These are phyloP conservation scores for Scytalopus superciliaris DNA, from an alignment of 2,113 vertebrate genomes.

Conservation along the genomic window DNA sequence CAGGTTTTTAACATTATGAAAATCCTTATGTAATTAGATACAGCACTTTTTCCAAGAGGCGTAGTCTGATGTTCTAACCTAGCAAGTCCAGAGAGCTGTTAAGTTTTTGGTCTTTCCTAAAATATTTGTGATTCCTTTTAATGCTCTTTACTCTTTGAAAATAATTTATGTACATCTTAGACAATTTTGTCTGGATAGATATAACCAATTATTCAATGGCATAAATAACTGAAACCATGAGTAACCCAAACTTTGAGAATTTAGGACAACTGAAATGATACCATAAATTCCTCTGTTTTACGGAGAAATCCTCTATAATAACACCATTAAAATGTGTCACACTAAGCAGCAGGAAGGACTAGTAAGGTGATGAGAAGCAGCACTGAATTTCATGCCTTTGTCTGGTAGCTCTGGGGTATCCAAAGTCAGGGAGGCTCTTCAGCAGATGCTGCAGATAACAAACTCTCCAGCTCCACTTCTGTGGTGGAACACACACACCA, in stretches of 20 bases:
- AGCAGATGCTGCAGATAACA: neutral
- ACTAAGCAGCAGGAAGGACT: neutral
- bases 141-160: neutral
- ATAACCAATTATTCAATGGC: neutral
- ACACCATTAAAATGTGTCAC: neutral
- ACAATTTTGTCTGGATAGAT: neutral
- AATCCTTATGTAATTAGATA: neutral
- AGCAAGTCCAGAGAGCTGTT: neutral
- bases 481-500: neutral
- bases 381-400: neutral
- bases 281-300: neutral
- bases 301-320: neutral
- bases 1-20: rapidly evolving
- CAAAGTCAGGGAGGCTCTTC: neutral
- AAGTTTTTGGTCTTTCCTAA: neutral
- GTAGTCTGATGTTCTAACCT: neutral
- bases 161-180: neutral
- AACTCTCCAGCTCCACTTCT: neutral
- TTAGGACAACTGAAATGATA: neutral
- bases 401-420: neutral
- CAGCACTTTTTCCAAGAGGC: neutral
- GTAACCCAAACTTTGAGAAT: neutral
- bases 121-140: neutral
- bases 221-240: neutral
- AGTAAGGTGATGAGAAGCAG: neutral